phyloP scores from a whole-genome alignment of 1,140 invertebrate species.

The Drosophila nasuta region DNA sequence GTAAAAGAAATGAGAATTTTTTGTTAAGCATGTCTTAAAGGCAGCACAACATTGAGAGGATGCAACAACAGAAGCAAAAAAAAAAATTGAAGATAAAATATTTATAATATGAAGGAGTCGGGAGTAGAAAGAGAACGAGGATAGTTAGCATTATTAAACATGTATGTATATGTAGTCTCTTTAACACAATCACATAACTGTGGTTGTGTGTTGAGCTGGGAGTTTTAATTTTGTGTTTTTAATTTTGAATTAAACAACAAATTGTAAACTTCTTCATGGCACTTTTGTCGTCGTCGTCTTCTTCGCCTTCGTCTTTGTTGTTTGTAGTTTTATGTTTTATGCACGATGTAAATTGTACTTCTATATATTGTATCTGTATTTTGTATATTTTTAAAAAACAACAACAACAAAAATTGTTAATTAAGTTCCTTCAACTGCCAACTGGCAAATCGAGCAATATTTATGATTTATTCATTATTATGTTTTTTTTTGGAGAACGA shows the following conservation, averaged over 20 bases:
- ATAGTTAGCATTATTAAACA: constrained; percentile 80
- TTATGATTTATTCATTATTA: constrained; percentile 48
- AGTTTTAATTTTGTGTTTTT: constrained; percentile 23
- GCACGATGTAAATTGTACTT: constrained; percentile 36
- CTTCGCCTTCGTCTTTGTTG: constrained; percentile 23
- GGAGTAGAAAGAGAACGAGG: constrained; percentile 21
- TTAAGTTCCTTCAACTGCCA: constrained; percentile 73
- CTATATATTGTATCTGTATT: constrained; percentile 19
- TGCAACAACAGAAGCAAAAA: constrained; percentile 23
- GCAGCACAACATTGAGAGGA: constrained; percentile 53
- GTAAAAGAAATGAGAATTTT: constrained; percentile 51
- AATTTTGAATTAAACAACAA: constrained; percentile 36
- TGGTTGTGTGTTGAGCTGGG: constrained; percentile 1
- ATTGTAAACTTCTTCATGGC: constrained; percentile 50
- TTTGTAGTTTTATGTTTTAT: constrained; percentile 28
- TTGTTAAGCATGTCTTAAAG: constrained; percentile 65
- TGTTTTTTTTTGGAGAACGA: constrained; percentile 31
- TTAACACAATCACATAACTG: constrained; percentile 42
- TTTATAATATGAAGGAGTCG: neutral
- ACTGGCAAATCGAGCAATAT: constrained; percentile 58
- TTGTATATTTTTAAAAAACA: constrained; percentile 31
- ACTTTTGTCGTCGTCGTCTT: constrained; percentile 45
- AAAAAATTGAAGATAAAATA: constrained; percentile 1
- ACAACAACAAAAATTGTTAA: constrained; percentile 52
- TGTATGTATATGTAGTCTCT: constrained; percentile 61